Conservation (phyloP, 2,113 vertebrate species). For the Pangasianodon hypophthalmus region DNA sequence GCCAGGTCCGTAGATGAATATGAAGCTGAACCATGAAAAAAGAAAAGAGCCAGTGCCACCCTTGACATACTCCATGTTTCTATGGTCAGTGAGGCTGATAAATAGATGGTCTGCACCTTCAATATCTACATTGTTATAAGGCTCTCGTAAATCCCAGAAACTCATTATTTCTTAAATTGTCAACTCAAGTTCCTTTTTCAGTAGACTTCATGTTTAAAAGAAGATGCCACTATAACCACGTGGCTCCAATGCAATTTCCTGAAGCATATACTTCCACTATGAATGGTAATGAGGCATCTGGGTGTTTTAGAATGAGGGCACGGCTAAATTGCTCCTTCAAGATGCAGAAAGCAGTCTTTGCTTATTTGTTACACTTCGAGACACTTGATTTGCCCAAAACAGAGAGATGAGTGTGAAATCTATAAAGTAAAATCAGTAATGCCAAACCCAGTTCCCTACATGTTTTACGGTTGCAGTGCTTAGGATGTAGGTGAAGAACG, state of each 20-base stretch:
- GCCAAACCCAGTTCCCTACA: neutral
- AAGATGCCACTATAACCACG: neutral
- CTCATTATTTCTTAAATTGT: too few relatives aligned
- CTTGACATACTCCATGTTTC: neutral
- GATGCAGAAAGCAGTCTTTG: neutral
- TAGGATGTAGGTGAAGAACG: neutral
- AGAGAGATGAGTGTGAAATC: neutral
- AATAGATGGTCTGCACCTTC: neutral
- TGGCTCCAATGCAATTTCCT: neutral
- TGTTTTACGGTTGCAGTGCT: neutral
- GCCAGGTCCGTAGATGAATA: neutral
- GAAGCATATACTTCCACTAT: neutral
- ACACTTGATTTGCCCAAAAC: neutral
- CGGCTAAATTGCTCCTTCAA: neutral
- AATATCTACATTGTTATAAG: neutral
- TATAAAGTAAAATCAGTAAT: neutral
- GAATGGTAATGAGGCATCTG: neutral
- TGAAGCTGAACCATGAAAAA: neutral
- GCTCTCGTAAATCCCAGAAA: neutral
- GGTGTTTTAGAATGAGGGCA: neutral
- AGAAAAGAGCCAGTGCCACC: neutral
- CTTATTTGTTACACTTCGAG: conserved; percentile 10
- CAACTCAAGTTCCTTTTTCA: neutral
- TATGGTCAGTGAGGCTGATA: neutral
- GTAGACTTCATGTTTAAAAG: neutral